These are phyloP conservation scores for Harpagus bidentatus DNA, from an alignment of 2,113 vertebrate genomes.

Conservation along the genomic window DNA sequence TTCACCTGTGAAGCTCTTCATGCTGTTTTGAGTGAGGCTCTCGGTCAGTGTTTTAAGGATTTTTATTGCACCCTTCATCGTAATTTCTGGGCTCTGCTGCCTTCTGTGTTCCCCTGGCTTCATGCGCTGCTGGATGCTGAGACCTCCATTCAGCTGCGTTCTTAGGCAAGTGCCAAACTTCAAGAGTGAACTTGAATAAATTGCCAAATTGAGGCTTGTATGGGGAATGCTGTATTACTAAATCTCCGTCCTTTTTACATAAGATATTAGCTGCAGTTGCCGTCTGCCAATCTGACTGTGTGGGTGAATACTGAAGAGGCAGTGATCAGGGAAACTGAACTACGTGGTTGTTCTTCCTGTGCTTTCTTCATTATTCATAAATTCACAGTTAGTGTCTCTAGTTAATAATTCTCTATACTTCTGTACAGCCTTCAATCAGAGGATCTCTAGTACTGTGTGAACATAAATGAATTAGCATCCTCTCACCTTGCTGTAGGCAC, in stretches of 20 bases:
- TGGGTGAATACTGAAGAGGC: slow-evolving; percentile 8
- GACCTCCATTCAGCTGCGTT: neutral
- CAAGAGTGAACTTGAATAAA: neutral
- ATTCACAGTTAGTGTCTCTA: slow-evolving; percentile 11
- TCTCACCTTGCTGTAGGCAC: neutral
- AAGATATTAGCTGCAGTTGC: neutral
- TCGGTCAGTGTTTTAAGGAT: neutral
- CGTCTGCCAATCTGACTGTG: neutral
- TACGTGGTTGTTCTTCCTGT: slow-evolving; percentile 6
- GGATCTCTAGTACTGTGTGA: neutral
- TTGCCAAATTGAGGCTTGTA: neutral
- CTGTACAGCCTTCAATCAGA: neutral
- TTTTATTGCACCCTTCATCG: neutral
- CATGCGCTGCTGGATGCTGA: neutral
- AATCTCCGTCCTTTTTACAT: neutral
- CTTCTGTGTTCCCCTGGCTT: neutral
- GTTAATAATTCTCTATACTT: slow-evolving; percentile 41
- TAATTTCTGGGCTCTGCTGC: neutral
- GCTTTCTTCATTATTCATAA: slow-evolving; percentile 44
- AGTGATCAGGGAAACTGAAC: slow-evolving; percentile 8
- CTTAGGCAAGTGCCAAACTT: neutral
- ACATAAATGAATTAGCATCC: neutral
- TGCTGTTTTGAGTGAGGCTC: neutral
- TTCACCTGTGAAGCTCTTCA: neutral
- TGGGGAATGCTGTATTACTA: neutral